Evolutionary conservation across 2,113 vertebrate species (phyloP), one percentile per base, ranked within the genome.

Genomic region (Pungitius pungitius): DNA sequence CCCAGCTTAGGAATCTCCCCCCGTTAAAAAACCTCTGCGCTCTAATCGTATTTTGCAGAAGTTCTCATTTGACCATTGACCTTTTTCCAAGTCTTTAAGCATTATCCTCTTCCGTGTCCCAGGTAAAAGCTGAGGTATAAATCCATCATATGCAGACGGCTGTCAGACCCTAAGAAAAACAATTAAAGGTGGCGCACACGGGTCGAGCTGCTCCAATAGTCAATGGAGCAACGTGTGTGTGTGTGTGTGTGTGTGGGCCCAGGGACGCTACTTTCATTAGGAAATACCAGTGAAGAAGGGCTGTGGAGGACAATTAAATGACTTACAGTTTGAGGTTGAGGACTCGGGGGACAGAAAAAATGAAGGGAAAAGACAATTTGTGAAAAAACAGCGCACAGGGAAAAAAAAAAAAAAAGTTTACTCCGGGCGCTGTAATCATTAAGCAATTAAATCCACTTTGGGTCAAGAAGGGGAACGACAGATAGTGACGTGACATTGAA

Each of bases 121-220:
- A 80, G 75, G 88, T 69, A 75, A 84, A 75, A 24, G 64, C 55
- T 62, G 68, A 20, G 68, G 82, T 76, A n/a, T n/a, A 89, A 81
- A 93, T 94, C 87, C 85, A 93, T 94, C 92, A 92, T 84, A 73
- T 73, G 67, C 77, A 63, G 47, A 73, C 73, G 42, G 65, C 83
- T 93, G 88, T 93, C 87, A 91, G 81, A 71, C 83, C 72, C 51
- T 9, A 43, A 58, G 63, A 73, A 88, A 92, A 91, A 93, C 91
- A 93, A 93, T 93, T 92, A 93, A 87, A 90, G 85, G 75, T 68
- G 82, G 56, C 76, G 45, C 56, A 68, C 59, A 62, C 76, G 82
- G 87, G 84, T 88, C 70, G 65, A 86, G 82, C 67, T 69, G 75
- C 87, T 80, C 77, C 75, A 33, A 83, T 80, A 90, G 89, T 91